Percentiles rank a stretch among this genome's conserved stretches.
Evolutionary conservation across 2,888 invertebrate genomes (phyloP).

Genomic region (Congeria kusceri): DNA sequence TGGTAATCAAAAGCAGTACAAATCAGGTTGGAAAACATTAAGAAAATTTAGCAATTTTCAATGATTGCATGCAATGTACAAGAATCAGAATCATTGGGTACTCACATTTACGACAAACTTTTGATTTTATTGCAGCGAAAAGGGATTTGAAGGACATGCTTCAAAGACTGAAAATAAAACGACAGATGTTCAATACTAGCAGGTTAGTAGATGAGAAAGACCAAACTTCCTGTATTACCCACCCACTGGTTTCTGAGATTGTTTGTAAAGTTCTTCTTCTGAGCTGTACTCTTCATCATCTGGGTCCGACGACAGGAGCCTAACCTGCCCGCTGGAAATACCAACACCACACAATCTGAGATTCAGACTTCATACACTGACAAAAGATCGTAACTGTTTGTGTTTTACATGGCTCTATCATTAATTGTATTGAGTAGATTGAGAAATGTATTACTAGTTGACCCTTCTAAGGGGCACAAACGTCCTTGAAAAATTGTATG

Average conservation of each 20-base stretch:
- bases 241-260: constrained; percentile 35
- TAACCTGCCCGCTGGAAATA: constrained; percentile 83
- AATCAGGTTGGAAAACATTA: too few relatives aligned
- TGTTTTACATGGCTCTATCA: too few relatives aligned
- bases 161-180: neutral
- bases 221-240: neutral
- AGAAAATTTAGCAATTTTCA: too few relatives aligned
- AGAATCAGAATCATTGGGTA: neutral
- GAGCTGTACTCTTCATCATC: constrained; percentile 72
- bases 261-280: constrained; percentile 65
- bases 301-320: constrained; percentile 77
- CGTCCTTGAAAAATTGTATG: too few relatives aligned
- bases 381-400: too few relatives aligned
- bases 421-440: too few relatives aligned
- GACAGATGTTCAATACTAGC: neutral
- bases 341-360: constrained; percentile 58
- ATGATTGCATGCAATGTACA: neutral
- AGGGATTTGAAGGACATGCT: constrained; percentile 1
- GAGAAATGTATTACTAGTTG: too few relatives aligned
- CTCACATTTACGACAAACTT: constrained; percentile 2
- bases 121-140: constrained; percentile 3
- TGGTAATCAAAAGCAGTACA: too few relatives aligned
- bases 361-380: too few relatives aligned
- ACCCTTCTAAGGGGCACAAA: too few relatives aligned
- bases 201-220: too few relatives aligned